Percentiles rank a stretch among this genome's conserved stretches.
Evolutionary conservation across 2,888 invertebrate genomes (phyloP).

Genomic region (Sphaerophoria rueppellii): DNA sequence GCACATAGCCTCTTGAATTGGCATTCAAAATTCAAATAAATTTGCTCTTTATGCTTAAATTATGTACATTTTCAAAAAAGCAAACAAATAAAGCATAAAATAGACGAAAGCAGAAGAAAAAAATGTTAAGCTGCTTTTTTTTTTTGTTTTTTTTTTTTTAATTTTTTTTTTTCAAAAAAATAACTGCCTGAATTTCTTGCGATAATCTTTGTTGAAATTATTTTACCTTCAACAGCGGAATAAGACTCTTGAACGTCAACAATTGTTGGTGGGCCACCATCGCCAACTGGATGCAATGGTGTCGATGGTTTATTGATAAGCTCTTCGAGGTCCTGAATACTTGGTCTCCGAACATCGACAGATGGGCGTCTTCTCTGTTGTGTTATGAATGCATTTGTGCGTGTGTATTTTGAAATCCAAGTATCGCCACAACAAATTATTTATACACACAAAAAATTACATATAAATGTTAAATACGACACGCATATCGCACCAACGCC

Average conservation of each 20-base stretch:
- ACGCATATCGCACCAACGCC: conserved; percentile 56
- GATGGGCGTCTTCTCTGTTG: conserved; percentile 92
- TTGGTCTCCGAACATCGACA: conserved; percentile 94
- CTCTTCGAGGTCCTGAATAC: conserved; percentile 94
- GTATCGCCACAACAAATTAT: conserved; percentile 1
- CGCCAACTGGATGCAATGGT: conserved; percentile 91
- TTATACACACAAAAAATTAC: conserved; percentile 13
- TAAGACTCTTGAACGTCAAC: conserved; percentile 97
- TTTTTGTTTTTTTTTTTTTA: conserved; percentile 6
- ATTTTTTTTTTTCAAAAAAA: conserved; percentile 5
- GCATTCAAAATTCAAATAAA: too few species aligned
- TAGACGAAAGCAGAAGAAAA: too few species aligned
- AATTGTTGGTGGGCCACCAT: conserved; percentile 93
- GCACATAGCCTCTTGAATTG: too few species aligned
- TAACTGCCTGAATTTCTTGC: background rate
- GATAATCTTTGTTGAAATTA: conserved; percentile 16
- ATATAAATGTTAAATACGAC: conserved; percentile 25
- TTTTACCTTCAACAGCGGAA: conserved; percentile 96
- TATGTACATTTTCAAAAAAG: too few species aligned
- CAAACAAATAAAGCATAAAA: too few species aligned
- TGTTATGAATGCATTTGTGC: conserved; percentile 26
- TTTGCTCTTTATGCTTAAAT: too few species aligned
- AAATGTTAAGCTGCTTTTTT: background rate
- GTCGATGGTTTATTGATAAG: conserved; percentile 95
- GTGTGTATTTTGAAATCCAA: background rate